Evolutionary conservation across 2,113 vertebrate species (phyloP).

Genomic region (Sialia sialis): DNA sequence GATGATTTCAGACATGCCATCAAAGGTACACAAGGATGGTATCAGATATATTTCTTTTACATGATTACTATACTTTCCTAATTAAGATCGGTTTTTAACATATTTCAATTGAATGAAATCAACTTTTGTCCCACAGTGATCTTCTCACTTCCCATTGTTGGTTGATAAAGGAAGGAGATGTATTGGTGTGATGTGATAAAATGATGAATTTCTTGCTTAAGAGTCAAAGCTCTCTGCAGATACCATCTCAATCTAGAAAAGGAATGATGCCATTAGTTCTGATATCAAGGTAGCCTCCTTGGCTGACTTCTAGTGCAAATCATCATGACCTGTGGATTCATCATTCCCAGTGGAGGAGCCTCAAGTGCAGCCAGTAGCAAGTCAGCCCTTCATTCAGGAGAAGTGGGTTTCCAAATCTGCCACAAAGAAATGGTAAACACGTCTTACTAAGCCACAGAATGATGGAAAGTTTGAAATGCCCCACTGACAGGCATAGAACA

Average conservation of each 20-base stretch:
- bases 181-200: background rate
- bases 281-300: conserved; percentile 2
- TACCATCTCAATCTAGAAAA: conserved; percentile 28
- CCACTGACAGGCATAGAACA: background rate
- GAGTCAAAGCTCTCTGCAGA: conserved; percentile 5
- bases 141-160: background rate
- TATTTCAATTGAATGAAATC: background rate
- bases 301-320: conserved; percentile 24
- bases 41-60: background rate
- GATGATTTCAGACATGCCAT: background rate
- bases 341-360: background rate
- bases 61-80: background rate
- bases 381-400: background rate
- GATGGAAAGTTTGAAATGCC: background rate
- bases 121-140: background rate
- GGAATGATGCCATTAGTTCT: conserved; percentile 42
- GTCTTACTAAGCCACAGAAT: background rate
- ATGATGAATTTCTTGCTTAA: conserved; percentile 25
- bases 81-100: background rate
- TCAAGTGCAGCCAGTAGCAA: background rate
- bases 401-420: background rate
- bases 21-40: background rate
- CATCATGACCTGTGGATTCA: conserved; percentile 28
- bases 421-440: background rate
- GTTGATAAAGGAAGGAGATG: background rate